Evolutionary conservation across 2,888 invertebrate genomes (phyloP), one percentile per base, ranked within the genome.

Genomic region (Lucinisca nassula): DNA sequence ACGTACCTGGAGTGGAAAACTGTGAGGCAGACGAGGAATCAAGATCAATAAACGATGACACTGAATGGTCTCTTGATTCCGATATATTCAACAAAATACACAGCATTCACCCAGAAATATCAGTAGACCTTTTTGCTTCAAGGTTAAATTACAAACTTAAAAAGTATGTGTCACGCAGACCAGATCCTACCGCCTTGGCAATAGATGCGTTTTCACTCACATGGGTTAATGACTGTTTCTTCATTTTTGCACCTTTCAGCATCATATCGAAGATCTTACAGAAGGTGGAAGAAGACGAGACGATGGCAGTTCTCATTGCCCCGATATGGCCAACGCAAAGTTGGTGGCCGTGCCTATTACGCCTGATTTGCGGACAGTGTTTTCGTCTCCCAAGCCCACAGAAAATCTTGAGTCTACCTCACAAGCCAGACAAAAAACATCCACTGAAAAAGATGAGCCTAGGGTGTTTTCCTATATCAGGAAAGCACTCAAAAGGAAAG

Each of bases 181-280:
- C 79, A 27, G 79, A 79, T 1, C 49, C 37, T 12, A 27, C 30
- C 17, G 32, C 79, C 30, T 61, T 21, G 30, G 84, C 79, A 8
- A 73, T 74, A 21, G 74, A 84, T 84, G 84, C 49, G 6, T 84
- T 84, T 37, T 32, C 75, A 2, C 0, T 75, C 10, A 14, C n/a
- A 17, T 76, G 76, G 72, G 32, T 21, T 30, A 32, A 75, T 51
- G 45, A 45, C 8, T 12, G 8, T 8, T 45, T 45, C 45, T 45
- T 45, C 45, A 45, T 58, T 21, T 92, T 89, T 79, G 89, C 89
- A 51, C 90, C 91, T 82, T 92, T 90, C 82, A 88, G 89, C 73
- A 32, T 90, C 1, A 70, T 89, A 10, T 38, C 30, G 10, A 79
- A 76, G 61, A 49, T 82, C 0, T 24, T 91, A n/a, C 79, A 82